phyloP scores from a whole-genome alignment of 2,888 invertebrate genomes.

The Platypus cylindrus region DNA sequence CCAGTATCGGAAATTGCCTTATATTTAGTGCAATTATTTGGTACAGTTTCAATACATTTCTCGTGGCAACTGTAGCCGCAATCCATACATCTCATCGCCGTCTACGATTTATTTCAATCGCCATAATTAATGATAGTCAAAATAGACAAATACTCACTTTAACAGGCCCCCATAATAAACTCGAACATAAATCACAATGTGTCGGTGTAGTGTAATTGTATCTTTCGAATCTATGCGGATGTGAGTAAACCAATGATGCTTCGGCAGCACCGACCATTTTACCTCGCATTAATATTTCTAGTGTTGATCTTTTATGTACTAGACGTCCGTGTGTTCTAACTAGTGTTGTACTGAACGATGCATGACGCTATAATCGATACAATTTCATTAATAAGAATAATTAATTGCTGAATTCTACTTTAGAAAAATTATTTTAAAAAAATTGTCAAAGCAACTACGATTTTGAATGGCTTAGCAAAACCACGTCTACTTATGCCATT shows the following conservation, averaged over 20 bases:
- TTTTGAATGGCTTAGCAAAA: too few species aligned
- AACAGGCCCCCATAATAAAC: constrained; percentile 84
- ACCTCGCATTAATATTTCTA: constrained; percentile 75
- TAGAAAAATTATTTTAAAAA: too few species aligned
- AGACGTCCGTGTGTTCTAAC: constrained; percentile 75
- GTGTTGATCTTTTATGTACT: constrained; percentile 79
- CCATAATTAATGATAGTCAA: neutral
- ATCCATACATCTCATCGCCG: constrained; percentile 59
- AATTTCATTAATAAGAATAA: neutral
- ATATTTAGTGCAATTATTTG: constrained; percentile 75
- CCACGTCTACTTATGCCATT: too few species aligned
- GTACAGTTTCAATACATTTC: constrained; percentile 78
- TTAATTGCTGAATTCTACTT: too few species aligned
- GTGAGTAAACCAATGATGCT: constrained; percentile 47
- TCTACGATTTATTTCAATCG: constrained; percentile 22
- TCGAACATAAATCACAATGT: constrained; percentile 81
- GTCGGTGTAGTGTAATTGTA: constrained; percentile 77
- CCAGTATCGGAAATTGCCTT: constrained; percentile 40
- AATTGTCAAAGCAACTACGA: too few species aligned
- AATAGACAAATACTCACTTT: constrained; percentile 44
- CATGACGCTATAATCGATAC: constrained; percentile 43
- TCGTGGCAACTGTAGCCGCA: constrained; percentile 94
- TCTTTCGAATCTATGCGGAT: constrained; percentile 73
- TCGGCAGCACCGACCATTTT: constrained; percentile 43
- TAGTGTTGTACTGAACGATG: constrained; percentile 75